Evolutionary conservation across 2,113 vertebrate genomes (phyloP), one percentile per base, ranked within the genome.

Genomic region (Elephas maximus): DNA sequence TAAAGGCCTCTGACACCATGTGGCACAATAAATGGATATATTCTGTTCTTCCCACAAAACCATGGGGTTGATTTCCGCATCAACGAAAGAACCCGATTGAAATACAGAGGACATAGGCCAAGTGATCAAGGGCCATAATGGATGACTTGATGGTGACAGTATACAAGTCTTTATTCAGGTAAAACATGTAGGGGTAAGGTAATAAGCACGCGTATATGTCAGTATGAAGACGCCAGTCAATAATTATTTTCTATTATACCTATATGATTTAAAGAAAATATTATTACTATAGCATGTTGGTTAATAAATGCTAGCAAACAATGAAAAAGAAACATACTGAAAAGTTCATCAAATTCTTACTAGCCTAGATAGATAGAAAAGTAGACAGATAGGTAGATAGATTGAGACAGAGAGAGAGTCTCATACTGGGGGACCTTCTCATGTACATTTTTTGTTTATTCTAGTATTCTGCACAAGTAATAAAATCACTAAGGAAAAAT

Each of bases 1-100:
- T 96, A 96, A 97, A 95, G 88, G 89, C 60, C 74, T 93, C 91
- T 98, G 84, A 93, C 73, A 63, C 15, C 53, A 20, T 80, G 51
- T 51, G 95, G 48, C 24, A 97, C 41, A 92, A 84, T 88, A 95
- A 74, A 95, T 57, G 26, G 78, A 67, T 96, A 74, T 71, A 33
- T n/a, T 82, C 20, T 69, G 53, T 92, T 92, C 89, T 92, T 92
- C 37, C 63, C 91, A 89, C 11, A 95, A 97, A 98, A 91, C 53
- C 60, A 63, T 79, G 84, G 48, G 44, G 23, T 44, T 92, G 84
- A 95, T 62, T 26, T 91, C 77, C 73, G 88, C 48, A 90, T 79
- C 30, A 45, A 21, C 44, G 18, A 20, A 44, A 90, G 80, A 94
- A 69, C 18, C 30, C 44, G 24, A 37, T 65, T 63, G 90, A 88